These are phyloP conservation scores for Melitaea cinxia DNA, from an alignment of 1,140 invertebrate genomes.

Conservation along the genomic window DNA sequence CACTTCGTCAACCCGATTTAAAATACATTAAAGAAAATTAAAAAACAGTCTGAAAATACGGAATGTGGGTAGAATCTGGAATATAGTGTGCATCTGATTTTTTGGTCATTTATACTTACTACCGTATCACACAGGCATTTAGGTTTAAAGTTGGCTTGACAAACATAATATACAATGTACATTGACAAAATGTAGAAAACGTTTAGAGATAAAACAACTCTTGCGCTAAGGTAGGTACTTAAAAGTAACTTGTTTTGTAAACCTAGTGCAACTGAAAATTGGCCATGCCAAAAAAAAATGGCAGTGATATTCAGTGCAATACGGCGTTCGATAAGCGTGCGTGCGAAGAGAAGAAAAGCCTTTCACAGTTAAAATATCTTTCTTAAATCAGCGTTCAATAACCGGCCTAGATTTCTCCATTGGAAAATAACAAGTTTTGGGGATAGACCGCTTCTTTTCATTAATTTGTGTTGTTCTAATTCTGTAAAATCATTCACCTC, in stretches of 20 bases:
- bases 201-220: too few relatives aligned
- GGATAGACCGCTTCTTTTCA: background rate
- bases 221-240: too few relatives aligned
- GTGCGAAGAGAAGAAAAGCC: background rate
- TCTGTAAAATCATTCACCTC: conserved; percentile 18
- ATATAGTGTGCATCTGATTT: conserved; percentile 28
- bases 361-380: too few relatives aligned
- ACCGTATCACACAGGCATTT: background rate
- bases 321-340: conserved; percentile 3
- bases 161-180: background rate
- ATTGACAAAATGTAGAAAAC: too few relatives aligned
- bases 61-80: conserved; percentile 57
- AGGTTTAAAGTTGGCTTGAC: background rate
- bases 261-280: too few relatives aligned
- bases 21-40: conserved; percentile 58
- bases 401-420: background rate
- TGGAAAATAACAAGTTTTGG: conserved; percentile 6
- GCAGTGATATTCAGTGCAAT: background rate
- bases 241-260: too few relatives aligned
- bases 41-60: conserved; percentile 59
- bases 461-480: background rate
- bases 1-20: conserved; percentile 23
- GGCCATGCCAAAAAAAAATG: too few relatives aligned
- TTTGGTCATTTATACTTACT: conserved; percentile 9
- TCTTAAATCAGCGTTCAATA: background rate